phyloP scores from a whole-genome alignment of 2,797 vertebrate genomes.

The Rousettus madagascariensis region DNA sequence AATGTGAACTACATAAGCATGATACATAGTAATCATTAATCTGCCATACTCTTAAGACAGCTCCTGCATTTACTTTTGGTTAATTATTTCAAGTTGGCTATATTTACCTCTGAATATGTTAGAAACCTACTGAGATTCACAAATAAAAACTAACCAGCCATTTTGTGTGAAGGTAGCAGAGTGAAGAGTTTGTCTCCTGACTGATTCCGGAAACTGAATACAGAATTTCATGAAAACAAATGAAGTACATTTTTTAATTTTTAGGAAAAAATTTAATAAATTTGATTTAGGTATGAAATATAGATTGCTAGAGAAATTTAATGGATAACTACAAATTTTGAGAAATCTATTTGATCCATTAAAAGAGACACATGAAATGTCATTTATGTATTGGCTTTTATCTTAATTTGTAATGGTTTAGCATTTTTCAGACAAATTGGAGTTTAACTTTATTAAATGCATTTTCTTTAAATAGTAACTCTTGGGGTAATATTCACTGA shows the following conservation, averaged over 20 bases:
- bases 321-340: background rate
- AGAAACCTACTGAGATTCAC: slow-evolving; percentile 4
- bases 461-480: background rate
- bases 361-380: background rate
- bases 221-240: slow-evolving; percentile 41
- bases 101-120: background rate
- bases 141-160: slow-evolving; percentile 28
- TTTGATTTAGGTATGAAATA: background rate
- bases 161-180: background rate
- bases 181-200: background rate
- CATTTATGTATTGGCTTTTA: background rate
- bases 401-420: background rate
- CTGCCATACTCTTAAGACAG: background rate
- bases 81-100: background rate
- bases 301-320: background rate
- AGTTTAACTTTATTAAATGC: background rate
- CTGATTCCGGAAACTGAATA: background rate
- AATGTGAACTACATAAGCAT: slow-evolving; percentile 14
- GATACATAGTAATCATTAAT: background rate
- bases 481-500: no score
- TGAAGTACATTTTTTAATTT: background rate
- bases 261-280: background rate
- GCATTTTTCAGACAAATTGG: background rate
- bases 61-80: background rate
- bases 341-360: background rate